Conservation (phyloP, 2,113 vertebrate species). For the Saiga tatarica region DNA sequence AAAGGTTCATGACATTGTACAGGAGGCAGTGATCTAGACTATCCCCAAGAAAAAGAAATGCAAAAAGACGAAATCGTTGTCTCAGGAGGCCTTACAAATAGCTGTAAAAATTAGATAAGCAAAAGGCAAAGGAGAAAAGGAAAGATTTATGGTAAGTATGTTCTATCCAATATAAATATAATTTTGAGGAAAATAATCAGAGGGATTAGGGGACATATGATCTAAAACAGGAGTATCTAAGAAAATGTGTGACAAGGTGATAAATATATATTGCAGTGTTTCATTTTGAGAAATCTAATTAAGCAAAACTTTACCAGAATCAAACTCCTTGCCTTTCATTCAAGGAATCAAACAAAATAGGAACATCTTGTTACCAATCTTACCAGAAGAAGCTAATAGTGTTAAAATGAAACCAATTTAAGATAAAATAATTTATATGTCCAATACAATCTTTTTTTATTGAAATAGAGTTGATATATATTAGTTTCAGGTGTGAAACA, state of each 20-base stretch:
- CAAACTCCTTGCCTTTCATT: neutral
- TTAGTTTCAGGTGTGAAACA: neutral
- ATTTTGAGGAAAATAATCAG: neutral
- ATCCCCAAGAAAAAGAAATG: neutral
- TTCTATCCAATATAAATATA: neutral
- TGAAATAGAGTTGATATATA: neutral
- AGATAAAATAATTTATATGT: neutral
- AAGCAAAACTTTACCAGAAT: neutral
- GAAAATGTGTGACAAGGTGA: neutral
- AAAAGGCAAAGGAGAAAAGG: neutral
- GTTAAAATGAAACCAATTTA: neutral
- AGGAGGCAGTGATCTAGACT: neutral
- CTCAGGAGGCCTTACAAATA: neutral
- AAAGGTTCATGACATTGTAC: neutral
- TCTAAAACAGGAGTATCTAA: neutral
- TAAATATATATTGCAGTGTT: neutral
- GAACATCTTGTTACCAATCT: neutral
- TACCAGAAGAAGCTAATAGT: neutral
- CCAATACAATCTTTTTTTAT: neutral
- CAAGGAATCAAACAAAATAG: neutral
- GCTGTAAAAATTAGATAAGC: neutral
- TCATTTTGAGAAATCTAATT: conserved; percentile 32
- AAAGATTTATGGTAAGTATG: neutral
- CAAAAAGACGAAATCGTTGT: neutral
- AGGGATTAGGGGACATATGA: neutral